Evolutionary conservation across 2,113 vertebrate species (phyloP).

Genomic region (Dicrurus megarhynchus): DNA sequence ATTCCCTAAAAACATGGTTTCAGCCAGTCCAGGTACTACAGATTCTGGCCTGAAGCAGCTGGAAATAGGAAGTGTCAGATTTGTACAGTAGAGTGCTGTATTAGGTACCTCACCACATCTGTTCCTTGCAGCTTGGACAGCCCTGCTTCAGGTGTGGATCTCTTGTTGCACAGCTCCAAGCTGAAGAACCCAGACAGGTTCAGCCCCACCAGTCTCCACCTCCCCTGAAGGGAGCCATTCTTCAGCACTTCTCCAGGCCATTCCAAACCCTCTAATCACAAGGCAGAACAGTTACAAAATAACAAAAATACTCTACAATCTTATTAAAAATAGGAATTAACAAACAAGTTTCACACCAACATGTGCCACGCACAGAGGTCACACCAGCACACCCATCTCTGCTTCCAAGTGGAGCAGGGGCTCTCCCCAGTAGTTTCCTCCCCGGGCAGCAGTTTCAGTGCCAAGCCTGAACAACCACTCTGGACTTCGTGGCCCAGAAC

Average conservation of each 20-base stretch:
- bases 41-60: not conserved
- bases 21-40: not conserved
- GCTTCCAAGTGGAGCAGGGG: not conserved
- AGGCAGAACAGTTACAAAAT: not conserved
- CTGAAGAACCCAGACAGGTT: not conserved
- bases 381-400: rapidly evolving
- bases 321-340: not conserved
- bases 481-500: not conserved
- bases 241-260: not conserved
- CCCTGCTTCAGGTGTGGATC: not conserved
- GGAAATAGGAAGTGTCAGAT: not conserved
- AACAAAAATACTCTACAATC: not conserved
- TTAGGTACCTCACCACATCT: not conserved
- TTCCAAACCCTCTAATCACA: not conserved
- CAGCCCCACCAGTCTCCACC: not conserved
- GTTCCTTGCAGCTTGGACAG: not conserved
- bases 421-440: not conserved
- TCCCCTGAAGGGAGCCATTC: not conserved
- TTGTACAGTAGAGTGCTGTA: not conserved
- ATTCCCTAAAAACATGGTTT: not conserved
- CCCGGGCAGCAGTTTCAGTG: not conserved
- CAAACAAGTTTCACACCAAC: not conserved
- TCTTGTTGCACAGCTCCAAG: not conserved
- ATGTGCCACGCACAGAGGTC: rapidly evolving
- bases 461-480: not conserved